These are phyloP conservation scores for Sapajus apella DNA, from an alignment of 2,113 vertebrate genomes.

Conservation along the genomic window DNA sequence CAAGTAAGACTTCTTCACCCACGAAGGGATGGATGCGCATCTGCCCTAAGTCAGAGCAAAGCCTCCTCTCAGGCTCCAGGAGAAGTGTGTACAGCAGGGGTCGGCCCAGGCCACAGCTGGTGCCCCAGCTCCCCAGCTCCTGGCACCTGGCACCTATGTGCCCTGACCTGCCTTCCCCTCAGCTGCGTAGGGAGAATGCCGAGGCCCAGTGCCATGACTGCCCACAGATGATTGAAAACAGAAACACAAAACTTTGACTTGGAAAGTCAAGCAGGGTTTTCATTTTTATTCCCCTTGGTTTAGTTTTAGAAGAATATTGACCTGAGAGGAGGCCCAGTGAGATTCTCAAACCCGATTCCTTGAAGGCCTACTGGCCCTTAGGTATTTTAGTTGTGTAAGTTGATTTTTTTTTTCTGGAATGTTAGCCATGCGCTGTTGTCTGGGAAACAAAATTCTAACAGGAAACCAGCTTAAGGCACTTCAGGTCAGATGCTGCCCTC, in stretches of 20 bases:
- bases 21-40: conserved; percentile 58
- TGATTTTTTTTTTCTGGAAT: conserved; percentile 68
- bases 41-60: conserved; percentile 63
- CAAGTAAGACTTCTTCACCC: conserved; percentile 50
- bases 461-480: conserved; percentile 66
- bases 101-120: neutral
- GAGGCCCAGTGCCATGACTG: neutral
- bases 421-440: conserved; percentile 78
- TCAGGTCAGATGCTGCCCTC: conserved; percentile 61
- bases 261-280: conserved; percentile 38
- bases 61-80: conserved; percentile 49
- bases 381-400: conserved; percentile 70
- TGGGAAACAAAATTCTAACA: conserved; percentile 67
- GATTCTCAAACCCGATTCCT: neutral
- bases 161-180: conserved; percentile 41
- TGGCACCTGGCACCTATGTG: too few relatives aligned
- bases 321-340: neutral
- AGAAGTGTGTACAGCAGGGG: conserved; percentile 60
- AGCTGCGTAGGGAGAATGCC: neutral
- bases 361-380: neutral
- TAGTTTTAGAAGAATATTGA: conserved; percentile 41
- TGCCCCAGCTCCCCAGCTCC: neutral
- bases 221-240: neutral
- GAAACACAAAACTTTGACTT: conserved; percentile 54
- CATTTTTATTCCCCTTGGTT: conserved; percentile 41